Conservation (phyloP, 2,888 invertebrate genomes). For the Opisthograptis luteolata region DNA sequence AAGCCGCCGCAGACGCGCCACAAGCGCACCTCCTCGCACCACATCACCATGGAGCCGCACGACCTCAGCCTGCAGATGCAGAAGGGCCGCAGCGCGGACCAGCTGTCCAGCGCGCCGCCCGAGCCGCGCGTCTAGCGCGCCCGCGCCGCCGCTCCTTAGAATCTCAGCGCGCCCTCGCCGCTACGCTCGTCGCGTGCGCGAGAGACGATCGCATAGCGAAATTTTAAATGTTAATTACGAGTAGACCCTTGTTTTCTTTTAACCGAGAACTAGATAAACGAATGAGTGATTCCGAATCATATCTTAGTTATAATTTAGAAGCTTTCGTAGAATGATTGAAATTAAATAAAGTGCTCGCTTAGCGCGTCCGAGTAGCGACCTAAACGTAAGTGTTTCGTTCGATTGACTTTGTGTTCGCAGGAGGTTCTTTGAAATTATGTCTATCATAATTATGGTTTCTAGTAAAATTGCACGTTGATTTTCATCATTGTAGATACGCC, state of each 20-base stretch:
- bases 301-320: conserved; percentile 68
- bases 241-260: conserved; percentile 40
- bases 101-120: conserved; percentile 56
- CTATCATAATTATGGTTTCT: conserved; percentile 5
- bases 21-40: conserved; percentile 79
- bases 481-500: conserved; percentile 15
- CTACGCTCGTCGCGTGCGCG: conserved; percentile 21
- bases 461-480: conserved; percentile 17
- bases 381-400: conserved; percentile 23
- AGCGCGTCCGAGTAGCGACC: conserved; percentile 37
- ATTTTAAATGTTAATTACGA: conserved; percentile 44
- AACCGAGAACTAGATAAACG: conserved; percentile 48
- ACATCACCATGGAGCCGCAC: conserved; percentile 74
- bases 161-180: conserved; percentile 39
- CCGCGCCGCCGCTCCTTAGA: too few species aligned
- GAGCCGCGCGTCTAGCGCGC: conserved; percentile 44
- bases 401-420: conserved; percentile 5
- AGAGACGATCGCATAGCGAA: conserved; percentile 49
- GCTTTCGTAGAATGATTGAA: conserved; percentile 53
- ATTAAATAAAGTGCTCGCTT: conserved; percentile 26
- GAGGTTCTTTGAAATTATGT: conserved; percentile 4
- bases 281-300: conserved; percentile 78
- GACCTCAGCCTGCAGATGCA: conserved; percentile 66
- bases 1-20: conserved; percentile 64
- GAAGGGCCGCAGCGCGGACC: conserved; percentile 76